These are phyloP conservation scores for Chiroxiphia lanceolata DNA, from an alignment of 2,797 vertebrate genomes.

Conservation along the genomic window DNA sequence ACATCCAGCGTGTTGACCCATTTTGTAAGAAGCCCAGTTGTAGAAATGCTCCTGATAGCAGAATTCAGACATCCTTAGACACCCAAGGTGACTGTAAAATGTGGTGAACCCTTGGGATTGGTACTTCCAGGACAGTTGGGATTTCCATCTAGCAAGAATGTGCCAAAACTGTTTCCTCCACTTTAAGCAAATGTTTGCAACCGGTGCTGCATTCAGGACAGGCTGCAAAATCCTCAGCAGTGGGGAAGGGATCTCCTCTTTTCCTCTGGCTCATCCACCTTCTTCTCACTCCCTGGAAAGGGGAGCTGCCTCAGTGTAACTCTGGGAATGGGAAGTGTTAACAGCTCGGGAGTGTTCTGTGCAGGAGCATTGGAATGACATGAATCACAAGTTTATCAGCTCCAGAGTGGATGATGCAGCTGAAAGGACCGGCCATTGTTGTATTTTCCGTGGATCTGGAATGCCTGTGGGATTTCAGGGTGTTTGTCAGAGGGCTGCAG, in stretches of 20 bases:
- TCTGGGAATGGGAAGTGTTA: neutral
- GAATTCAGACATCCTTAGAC: neutral
- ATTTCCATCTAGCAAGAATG: neutral
- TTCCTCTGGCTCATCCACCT: neutral
- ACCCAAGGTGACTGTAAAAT: neutral
- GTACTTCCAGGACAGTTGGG: neutral
- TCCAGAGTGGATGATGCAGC: constrained; percentile 12
- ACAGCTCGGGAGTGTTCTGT: neutral
- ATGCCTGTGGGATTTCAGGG: neutral
- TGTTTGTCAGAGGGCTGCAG: neutral
- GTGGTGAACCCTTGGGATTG: neutral
- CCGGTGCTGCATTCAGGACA: neutral
- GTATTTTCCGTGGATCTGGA: neutral
- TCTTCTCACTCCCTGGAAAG: neutral
- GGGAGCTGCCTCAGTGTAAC: neutral
- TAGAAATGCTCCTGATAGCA: neutral
- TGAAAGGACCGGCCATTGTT: neutral
- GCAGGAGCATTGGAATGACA: neutral
- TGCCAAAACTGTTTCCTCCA: neutral
- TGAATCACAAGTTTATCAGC: neutral
- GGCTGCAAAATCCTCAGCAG: neutral
- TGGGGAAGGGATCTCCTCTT: neutral
- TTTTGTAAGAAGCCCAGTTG: neutral
- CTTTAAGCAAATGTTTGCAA: neutral
- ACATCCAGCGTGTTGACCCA: neutral